Percentiles rank a stretch among this genome's conserved stretches.
phyloP scores from a whole-genome alignment of 2,888 invertebrate species.

The Metallyticus violacea region DNA sequence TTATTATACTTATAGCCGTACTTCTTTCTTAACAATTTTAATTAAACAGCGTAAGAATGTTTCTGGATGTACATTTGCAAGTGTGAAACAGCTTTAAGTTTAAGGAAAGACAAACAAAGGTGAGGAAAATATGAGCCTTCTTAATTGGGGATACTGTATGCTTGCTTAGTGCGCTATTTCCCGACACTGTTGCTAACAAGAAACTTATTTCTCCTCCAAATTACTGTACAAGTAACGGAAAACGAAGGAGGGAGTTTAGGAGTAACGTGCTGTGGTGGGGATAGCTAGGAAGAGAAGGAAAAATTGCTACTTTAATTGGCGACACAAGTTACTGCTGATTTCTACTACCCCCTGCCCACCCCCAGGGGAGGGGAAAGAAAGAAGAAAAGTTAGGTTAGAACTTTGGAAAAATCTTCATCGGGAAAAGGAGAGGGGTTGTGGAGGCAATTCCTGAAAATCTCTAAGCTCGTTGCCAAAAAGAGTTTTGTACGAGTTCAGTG shows the following conservation, averaged over 20 bases:
- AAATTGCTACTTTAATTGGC: conserved; percentile 35
- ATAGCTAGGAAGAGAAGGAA: conserved; percentile 17
- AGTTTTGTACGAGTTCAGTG: conserved; percentile 25
- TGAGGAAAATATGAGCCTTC: neutral
- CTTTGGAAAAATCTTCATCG: conserved; percentile 34
- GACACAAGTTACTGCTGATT: conserved; percentile 35
- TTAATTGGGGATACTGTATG: conserved; percentile 4
- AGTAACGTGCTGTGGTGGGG: neutral
- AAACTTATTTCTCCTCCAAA: conserved; percentile 24
- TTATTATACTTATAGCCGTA: neutral
- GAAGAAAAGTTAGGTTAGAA: conserved; percentile 29
- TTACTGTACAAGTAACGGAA: conserved; percentile 26
- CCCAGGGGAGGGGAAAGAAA: neutral
- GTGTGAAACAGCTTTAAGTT: neutral
- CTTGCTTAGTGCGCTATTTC: neutral
- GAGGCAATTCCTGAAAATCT: conserved; percentile 33
- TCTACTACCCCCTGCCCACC: conserved; percentile 20
- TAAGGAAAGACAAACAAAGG: neutral
- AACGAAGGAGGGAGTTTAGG: neutral
- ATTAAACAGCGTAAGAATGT: neutral
- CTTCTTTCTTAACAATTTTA: neutral
- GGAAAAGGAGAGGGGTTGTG: neutral
- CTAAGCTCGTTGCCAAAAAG: conserved; percentile 32
- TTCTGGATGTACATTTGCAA: neutral
- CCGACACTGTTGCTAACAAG: neutral